A percentile compares a stretch with the other conserved stretches of the same genome.
Conservation (phyloP, 2,113 vertebrate species). For the Aepyceros melampus region DNA sequence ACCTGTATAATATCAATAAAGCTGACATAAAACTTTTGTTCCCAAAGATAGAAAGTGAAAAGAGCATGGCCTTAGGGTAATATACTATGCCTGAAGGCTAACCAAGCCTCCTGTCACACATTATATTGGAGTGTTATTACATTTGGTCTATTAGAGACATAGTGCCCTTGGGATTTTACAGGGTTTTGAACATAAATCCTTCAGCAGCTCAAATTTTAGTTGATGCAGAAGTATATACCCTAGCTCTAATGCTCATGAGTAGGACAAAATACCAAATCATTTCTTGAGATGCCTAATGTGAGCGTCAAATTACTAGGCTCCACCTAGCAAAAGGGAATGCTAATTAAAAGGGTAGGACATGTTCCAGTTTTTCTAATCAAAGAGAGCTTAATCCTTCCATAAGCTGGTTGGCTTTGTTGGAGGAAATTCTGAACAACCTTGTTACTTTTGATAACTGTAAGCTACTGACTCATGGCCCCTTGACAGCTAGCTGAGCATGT, state of each 20-base stretch:
- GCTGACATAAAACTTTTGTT: constrained; percentile 65
- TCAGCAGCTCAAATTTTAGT: constrained; percentile 57
- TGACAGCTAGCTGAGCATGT: constrained; percentile 86
- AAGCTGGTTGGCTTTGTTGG: constrained; percentile 84
- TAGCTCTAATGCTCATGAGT: not conserved
- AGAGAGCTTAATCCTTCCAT: constrained; percentile 85
- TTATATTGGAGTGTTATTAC: constrained; percentile 66
- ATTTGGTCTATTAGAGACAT: constrained; percentile 67
- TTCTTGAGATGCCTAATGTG: constrained; percentile 63
- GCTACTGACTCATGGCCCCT: constrained; percentile 86
- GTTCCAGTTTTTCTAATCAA: constrained; percentile 86
- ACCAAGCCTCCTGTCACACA: constrained; percentile 62
- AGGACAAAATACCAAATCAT: constrained; percentile 49
- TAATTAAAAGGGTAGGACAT: constrained; percentile 84
- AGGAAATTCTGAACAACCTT: constrained; percentile 87
- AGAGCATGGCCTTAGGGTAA: constrained; percentile 62
- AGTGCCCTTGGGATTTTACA: constrained; percentile 68
- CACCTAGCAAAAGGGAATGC: constrained; percentile 73
- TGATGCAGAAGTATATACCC: not conserved
- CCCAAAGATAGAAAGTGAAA: constrained; percentile 69
- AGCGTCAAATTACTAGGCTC: constrained; percentile 74
- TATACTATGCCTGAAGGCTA: constrained; percentile 72
- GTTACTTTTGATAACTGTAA: constrained; percentile 89
- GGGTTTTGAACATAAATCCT: constrained; percentile 68
- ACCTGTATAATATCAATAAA: constrained; percentile 73